These are phyloP conservation scores for Yasuhikotakia modesta DNA, from an alignment of 2,797 vertebrate species.

Conservation along the genomic window DNA sequence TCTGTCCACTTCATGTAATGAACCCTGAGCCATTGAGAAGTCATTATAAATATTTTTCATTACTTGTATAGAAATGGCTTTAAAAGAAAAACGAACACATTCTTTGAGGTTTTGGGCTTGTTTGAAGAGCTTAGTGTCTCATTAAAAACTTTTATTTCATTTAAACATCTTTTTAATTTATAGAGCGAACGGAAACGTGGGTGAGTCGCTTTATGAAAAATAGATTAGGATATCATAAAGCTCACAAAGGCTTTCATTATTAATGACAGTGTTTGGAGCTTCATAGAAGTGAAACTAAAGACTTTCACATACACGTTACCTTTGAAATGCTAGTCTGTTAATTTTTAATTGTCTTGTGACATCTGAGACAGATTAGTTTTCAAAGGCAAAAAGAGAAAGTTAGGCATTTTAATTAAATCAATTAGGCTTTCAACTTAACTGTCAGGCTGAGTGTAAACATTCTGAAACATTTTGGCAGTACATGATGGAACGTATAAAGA, in stretches of 20 bases:
- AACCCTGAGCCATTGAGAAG: constrained; percentile 12
- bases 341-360: constrained; percentile 49
- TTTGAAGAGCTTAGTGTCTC: constrained; percentile 51
- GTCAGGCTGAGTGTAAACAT: constrained; percentile 21
- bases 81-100: constrained; percentile 14
- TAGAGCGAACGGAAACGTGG: constrained; percentile 48
- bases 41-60: constrained; percentile 39
- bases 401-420: constrained; percentile 39
- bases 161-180: constrained; percentile 52
- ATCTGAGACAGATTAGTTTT: constrained; percentile 29
- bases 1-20: not conserved
- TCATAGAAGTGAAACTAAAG: constrained; percentile 53
- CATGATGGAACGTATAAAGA: not conserved
- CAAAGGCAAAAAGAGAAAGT: constrained; percentile 17
- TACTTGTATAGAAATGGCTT: constrained; percentile 35
- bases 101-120: constrained; percentile 39
- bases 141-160: constrained; percentile 58
- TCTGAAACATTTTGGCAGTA: not conserved
- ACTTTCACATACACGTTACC: constrained; percentile 42
- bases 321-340: constrained; percentile 54
- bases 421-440: constrained; percentile 20
- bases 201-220: constrained; percentile 54
- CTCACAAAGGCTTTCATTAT: constrained; percentile 57
- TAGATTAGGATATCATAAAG: constrained; percentile 52
- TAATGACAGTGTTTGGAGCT: constrained; percentile 52